Percentiles rank a stretch among this genome's conserved stretches.
Conservation (phyloP, 2,888 invertebrate species). For the Agrilus biguttatus region DNA sequence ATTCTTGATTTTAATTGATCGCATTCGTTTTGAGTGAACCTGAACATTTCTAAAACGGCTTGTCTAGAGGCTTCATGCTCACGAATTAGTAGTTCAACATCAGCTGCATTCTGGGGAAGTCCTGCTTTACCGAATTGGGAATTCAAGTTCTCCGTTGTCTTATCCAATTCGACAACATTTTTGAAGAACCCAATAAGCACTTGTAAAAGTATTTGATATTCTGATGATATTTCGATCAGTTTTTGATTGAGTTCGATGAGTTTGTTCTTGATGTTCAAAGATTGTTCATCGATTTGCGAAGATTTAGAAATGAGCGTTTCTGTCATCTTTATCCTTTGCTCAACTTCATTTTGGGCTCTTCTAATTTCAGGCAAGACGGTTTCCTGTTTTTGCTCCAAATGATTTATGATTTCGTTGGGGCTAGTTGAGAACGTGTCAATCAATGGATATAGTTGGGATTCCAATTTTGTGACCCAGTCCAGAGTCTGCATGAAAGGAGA, state of each 20-base stretch:
- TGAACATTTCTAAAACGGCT: slow-evolving; percentile 49
- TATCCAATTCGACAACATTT: slow-evolving; percentile 46
- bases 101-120: slow-evolving; percentile 31
- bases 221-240: slow-evolving; percentile 49
- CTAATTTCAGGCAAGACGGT: slow-evolving; percentile 45
- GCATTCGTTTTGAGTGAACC: slow-evolving; percentile 50
- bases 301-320: slow-evolving; percentile 49
- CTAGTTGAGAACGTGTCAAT: slow-evolving; percentile 47
- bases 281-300: slow-evolving; percentile 32
- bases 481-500: slow-evolving; percentile 38
- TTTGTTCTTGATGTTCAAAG: slow-evolving; percentile 48
- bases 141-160: slow-evolving; percentile 43
- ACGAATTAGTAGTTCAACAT: slow-evolving; percentile 39
- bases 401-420: slow-evolving; percentile 39
- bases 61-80: slow-evolving; percentile 53
- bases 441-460: slow-evolving; percentile 60
- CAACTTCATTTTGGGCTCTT: slow-evolving; percentile 50
- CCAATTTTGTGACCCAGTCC: slow-evolving; percentile 51
- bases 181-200: slow-evolving; percentile 55
- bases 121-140: slow-evolving; percentile 25
- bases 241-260: slow-evolving; percentile 50
- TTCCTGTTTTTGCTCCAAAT: slow-evolving; percentile 41
- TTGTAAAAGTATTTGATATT: slow-evolving; percentile 57
- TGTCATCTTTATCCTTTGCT: slow-evolving; percentile 49
- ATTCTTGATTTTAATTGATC: slow-evolving; percentile 54